Evolutionary conservation across 2,113 vertebrate genomes (phyloP), one percentile per base, ranked within the genome.

Genomic region (Rhodinocichla rosea): DNA sequence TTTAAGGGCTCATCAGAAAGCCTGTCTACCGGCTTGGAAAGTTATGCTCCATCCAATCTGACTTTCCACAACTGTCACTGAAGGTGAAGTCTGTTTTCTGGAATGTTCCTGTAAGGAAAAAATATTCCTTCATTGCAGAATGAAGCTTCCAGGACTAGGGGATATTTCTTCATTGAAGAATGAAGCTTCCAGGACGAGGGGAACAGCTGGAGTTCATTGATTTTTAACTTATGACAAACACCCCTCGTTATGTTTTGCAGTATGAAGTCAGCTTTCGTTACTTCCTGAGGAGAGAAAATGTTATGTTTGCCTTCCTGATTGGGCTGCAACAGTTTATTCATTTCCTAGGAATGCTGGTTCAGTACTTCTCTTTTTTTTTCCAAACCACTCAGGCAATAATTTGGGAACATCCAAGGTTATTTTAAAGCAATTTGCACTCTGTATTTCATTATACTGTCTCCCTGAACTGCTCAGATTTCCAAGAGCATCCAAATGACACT

Each of bases 141-240:
- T 32, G 18, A 79, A 82, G 49, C 26, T 87, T 65, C 27, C 40
- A 91, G 37, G n/a, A n/a, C n/a, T n/a, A n/a, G n/a, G n/a, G n/a
- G 77, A 47, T 47, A 64, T 17, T 79, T 89, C 40, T 64, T 84
- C 50, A 40, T 57, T 68, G 57, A 49, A 95, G 92, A 95, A 78
- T 32, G 18, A 81, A 81, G 47, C 24, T 87, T 63, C 26, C 40
- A 90, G 44, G 33, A 60, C 60, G 37, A 82, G 1, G 1, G 18
- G 49, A 91, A 85, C 77, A 92, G 89, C 84, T 97, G 87, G 81
- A 83, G 45, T 69, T 94, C 63, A 83, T 69, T 85, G 77, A 40
- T 73, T 92, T 90, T 75, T 94, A 52, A 79, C 69, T 75, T 84
- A 55, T 11, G 53, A 93, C 80, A 87, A 92, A 81, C 20, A n/a